These are phyloP conservation scores for Burhinus bistriatus DNA, from an alignment of 2,113 vertebrate species.

Conservation along the genomic window DNA sequence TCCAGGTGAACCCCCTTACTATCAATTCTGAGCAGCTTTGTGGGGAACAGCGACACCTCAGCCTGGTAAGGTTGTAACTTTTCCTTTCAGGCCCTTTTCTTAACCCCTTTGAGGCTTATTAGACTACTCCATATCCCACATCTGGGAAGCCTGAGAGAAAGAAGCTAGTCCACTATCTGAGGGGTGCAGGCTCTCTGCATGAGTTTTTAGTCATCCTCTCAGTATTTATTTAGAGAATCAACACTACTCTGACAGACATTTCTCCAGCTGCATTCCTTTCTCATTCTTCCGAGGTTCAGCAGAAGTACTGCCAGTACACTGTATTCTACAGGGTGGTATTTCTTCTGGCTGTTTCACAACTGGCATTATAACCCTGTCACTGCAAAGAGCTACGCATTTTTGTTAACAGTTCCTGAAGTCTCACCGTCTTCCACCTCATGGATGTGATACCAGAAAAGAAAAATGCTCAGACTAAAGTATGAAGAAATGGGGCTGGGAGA, in stretches of 20 bases:
- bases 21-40: not conserved
- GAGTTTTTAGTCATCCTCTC: not conserved
- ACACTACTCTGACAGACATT: not conserved
- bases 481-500: not conserved
- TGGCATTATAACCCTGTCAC: not conserved
- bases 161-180: fast-evolving
- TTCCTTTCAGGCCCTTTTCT: not conserved
- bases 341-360: not conserved
- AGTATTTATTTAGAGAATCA: not conserved
- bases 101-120: not conserved
- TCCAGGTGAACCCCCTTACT: not conserved
- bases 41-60: not conserved
- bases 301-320: not conserved
- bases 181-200: not conserved
- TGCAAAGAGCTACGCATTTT: not conserved
- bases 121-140: not conserved
- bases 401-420: not conserved
- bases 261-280: not conserved
- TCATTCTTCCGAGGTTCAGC: not conserved
- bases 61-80: not conserved
- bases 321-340: not conserved
- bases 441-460: not conserved
- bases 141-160: not conserved
- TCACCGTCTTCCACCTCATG: not conserved
- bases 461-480: not conserved